These are phyloP conservation scores for Oreochromis aureus DNA, from an alignment of 2,113 vertebrate species.

Conservation along the genomic window DNA sequence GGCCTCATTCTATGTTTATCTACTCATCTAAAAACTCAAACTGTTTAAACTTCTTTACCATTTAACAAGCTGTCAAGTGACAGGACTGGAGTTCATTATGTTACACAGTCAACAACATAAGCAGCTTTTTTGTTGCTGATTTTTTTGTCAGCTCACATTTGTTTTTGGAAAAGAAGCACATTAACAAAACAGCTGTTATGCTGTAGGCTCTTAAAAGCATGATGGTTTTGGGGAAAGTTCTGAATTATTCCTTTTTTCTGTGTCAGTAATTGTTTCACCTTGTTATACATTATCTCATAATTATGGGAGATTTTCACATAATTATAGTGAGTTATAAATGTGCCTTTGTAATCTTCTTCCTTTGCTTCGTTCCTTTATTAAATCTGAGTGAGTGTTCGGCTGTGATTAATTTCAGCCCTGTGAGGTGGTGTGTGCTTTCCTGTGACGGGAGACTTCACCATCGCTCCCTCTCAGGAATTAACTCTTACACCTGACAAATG, in stretches of 20 bases:
- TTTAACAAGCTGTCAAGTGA: neutral
- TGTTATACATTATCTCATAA: neutral
- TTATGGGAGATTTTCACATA: neutral
- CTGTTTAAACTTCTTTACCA: neutral
- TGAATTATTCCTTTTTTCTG: neutral
- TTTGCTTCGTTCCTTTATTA: neutral
- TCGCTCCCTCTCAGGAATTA: neutral
- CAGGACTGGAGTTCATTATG: neutral
- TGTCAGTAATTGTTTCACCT: neutral
- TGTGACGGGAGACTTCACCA: neutral
- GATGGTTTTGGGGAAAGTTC: neutral
- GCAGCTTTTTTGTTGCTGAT: neutral
- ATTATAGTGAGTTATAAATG: neutral
- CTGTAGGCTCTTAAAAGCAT: neutral
- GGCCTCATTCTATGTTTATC: neutral
- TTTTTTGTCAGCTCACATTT: neutral
- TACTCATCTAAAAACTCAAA: neutral
- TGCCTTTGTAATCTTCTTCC: neutral
- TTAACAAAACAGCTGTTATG: neutral
- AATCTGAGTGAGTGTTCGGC: neutral
- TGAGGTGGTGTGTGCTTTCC: neutral
- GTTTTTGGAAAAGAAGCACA: neutral
- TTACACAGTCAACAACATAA: neutral
- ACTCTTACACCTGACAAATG: constrained; percentile 7
- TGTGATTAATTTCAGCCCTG: neutral